These are phyloP conservation scores for Saccostrea cuccullata DNA, from an alignment of 1,140 invertebrate species.

Conservation along the genomic window DNA sequence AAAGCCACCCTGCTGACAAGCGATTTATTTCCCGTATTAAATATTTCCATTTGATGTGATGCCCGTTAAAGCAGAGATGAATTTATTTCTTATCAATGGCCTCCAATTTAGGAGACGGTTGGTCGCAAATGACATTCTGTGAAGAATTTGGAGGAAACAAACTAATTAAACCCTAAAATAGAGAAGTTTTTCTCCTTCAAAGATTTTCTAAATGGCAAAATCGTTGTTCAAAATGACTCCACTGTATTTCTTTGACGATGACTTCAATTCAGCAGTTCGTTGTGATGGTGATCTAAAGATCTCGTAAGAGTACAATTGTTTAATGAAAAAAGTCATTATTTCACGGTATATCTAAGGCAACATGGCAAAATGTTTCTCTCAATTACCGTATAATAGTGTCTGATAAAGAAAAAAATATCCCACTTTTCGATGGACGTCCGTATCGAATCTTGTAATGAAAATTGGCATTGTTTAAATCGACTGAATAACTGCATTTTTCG, in stretches of 20 bases:
- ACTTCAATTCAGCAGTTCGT: neutral
- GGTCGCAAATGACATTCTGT: slow-evolving; percentile 27
- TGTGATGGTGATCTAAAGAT: neutral
- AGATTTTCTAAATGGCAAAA: slow-evolving; percentile 17
- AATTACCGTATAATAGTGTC: neutral
- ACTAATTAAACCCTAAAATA: slow-evolving; percentile 35
- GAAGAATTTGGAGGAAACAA: slow-evolving; percentile 31
- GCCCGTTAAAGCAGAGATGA: slow-evolving; percentile 36
- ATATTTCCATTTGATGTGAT: slow-evolving; percentile 36
- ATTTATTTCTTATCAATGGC: slow-evolving; percentile 34
- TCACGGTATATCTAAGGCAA: neutral
- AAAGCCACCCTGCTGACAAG: slow-evolving; percentile 31
- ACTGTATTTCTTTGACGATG: neutral
- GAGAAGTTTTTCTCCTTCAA: slow-evolving; percentile 9
- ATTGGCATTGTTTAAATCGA: neutral
- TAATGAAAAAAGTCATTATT: neutral
- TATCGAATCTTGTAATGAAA: neutral
- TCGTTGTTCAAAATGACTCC: slow-evolving; percentile 5
- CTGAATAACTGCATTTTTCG: neutral
- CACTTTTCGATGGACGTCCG: neutral
- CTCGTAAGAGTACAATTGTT: neutral
- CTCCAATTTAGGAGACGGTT: slow-evolving; percentile 23
- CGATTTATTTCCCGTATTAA: slow-evolving; percentile 36
- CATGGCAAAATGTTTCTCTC: neutral
- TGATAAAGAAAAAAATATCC: neutral